Percentiles rank a stretch among this genome's conserved stretches.
Conservation (phyloP, 2,888 invertebrate species). For the Brachyptera putata region DNA sequence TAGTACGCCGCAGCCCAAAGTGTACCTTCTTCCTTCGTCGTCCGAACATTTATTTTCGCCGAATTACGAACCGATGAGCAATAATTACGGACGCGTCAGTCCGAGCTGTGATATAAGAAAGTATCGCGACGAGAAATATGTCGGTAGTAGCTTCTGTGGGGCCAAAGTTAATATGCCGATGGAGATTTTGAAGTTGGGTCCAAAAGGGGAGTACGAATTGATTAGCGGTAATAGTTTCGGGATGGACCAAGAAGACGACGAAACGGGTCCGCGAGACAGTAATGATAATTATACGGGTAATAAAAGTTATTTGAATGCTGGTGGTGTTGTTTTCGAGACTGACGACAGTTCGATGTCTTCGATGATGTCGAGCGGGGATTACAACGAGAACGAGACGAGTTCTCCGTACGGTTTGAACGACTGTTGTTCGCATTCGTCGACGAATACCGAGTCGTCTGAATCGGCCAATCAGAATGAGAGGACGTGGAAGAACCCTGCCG, state of each 20-base stretch:
- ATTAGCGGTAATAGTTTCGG: not conserved
- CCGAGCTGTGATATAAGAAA: not conserved
- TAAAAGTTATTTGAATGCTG: too few species aligned
- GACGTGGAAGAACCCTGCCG: not conserved
- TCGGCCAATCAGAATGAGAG: not conserved
- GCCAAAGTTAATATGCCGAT: conserved; percentile 10
- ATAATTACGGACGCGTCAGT: too few species aligned
- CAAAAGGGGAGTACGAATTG: not conserved
- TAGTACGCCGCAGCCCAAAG: conserved; percentile 19
- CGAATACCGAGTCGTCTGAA: conserved; percentile 17
- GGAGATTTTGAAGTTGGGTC: conserved; percentile 2
- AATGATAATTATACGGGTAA: too few species aligned
- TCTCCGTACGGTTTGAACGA: conserved; percentile 16
- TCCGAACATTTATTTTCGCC: not conserved
- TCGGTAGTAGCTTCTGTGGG: conserved; percentile 2
- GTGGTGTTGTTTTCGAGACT: not conserved
- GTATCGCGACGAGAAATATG: conserved; percentile 5
- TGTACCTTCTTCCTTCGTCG: conserved; percentile 29
- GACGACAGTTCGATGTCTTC: conserved; percentile 23
- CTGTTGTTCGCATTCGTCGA: conserved; percentile 26
- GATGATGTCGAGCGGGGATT: conserved; percentile 23
- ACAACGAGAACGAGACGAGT: conserved; percentile 8
- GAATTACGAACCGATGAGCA: not conserved
- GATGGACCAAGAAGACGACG: not conserved
- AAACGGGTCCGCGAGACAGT: not conserved